phyloP scores from a whole-genome alignment of 1,140 invertebrate species.

The Eulimnadia texana region DNA sequence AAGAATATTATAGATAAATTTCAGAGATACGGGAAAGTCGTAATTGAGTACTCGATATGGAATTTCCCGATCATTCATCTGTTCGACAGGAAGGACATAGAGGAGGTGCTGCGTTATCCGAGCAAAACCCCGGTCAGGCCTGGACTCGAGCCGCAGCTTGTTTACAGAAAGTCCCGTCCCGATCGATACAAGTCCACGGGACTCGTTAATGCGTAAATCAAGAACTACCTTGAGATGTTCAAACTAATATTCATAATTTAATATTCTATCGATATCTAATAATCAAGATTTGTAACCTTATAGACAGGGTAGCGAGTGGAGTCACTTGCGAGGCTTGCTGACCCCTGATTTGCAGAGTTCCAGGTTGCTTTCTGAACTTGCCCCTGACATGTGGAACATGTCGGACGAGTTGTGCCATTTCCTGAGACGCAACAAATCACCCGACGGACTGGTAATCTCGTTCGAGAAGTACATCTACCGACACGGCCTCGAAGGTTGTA shows the following conservation, averaged over 20 bases:
- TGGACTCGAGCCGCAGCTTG: constrained; percentile 61
- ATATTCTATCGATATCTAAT: too few species aligned
- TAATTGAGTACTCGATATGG: constrained; percentile 57
- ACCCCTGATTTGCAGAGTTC: constrained; percentile 62
- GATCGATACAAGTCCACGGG: constrained; percentile 65
- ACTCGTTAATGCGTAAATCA: constrained; percentile 66
- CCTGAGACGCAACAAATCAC: constrained; percentile 37
- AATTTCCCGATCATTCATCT: constrained; percentile 60
- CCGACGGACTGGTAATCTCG: constrained; percentile 34
- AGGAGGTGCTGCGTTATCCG: constrained; percentile 49
- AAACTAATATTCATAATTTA: too few species aligned
- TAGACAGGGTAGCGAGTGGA: constrained; percentile 68
- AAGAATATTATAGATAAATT: constrained; percentile 42
- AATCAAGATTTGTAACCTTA: background rate
- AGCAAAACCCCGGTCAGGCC: constrained; percentile 63
- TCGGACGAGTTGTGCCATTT: constrained; percentile 62
- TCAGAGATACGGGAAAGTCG: constrained; percentile 52
- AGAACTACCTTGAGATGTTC: constrained; percentile 21
- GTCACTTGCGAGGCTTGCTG: constrained; percentile 49
- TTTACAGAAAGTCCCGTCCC: constrained; percentile 53
- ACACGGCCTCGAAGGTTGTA: constrained; percentile 62
- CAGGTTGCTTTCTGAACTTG: constrained; percentile 55
- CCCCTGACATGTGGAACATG: constrained; percentile 57
- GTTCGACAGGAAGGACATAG: constrained; percentile 57
- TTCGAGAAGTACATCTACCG: constrained; percentile 58